Base-by-base conservation (phyloP, 1,140 invertebrate genomes). In the Drosophila sp. region DNA sequence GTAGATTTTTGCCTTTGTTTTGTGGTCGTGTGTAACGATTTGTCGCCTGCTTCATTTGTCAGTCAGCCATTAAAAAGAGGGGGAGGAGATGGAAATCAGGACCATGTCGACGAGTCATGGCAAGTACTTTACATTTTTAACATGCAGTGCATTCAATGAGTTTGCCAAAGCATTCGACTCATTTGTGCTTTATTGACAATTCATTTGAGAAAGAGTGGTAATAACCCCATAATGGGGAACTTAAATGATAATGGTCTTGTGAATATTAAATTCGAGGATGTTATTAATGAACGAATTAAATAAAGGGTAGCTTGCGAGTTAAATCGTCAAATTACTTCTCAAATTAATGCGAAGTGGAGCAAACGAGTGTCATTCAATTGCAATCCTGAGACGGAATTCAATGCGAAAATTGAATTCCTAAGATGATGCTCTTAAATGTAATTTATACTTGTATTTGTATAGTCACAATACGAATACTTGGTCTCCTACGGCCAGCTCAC, bases 181-280 rank as follows among this genome's bases (percentile, higher is more conserved):
- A 71, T 78, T 82, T 61, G 56, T 61, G 45, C 53, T 48, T 76
- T 67, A 78, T 83, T 71, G 71, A 75, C 75, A 71, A 82, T 82
- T 82, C 78, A 64, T 67, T 66, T 72, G 71, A 48, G 5, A 3
- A 38, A 11, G n/a, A 13, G 11, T 38, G 36, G 8, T 13, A 9
- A 38, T 38, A 13, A n/a, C n/a, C 11, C n/a, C 11, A 38, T 38
- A 13, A 13, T 38, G 13, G 34, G 9, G 11, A 11, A 3, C 34
- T 8, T 36, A 5, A 38, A 38, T 13, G n/a, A 3, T 13, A 13
- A 38, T 38, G 36, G 1, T 38, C n/a, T 13, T 38, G 36, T n/a
- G n/a, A 38, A 13, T 13, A 7, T 29, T 29, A 6, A 29, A 29
- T 29, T 4, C 6, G 3, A 2, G 27, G 27, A 21, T 21, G 21